These are phyloP conservation scores for Zosterops lateralis DNA, from an alignment of 2,113 vertebrate species.

Conservation along the genomic window DNA sequence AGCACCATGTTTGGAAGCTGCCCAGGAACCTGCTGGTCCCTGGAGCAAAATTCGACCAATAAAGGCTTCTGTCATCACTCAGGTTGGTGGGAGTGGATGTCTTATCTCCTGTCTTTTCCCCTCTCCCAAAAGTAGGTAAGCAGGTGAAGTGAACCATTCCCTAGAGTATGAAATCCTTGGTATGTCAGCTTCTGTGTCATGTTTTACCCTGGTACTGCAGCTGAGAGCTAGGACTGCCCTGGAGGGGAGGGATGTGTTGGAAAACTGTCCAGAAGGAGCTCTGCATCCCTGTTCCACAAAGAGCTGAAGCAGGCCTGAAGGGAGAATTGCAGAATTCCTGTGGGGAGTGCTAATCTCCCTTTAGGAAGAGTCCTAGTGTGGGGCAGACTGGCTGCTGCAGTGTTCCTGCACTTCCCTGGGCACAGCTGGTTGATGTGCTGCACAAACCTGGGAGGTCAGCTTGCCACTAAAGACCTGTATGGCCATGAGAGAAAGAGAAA, in stretches of 20 bases:
- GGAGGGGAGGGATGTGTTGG: not conserved
- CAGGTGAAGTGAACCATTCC: not conserved
- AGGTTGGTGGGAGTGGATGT: constrained; percentile 75
- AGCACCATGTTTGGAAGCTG: constrained; percentile 83
- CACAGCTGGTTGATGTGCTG: not conserved
- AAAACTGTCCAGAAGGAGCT: not conserved
- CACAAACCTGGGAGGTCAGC: not conserved
- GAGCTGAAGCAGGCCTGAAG: not conserved
- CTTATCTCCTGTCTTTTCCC: not conserved
- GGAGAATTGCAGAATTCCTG: not conserved
- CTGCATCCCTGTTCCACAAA: not conserved
- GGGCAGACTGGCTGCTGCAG: not conserved
- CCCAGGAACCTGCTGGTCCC: constrained; percentile 87
- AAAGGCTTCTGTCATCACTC: constrained; percentile 97
- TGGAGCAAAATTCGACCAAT: constrained; percentile 97
- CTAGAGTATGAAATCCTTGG: not conserved
- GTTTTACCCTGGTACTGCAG: not conserved
- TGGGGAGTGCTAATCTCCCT: not conserved
- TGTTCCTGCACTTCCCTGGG: not conserved
- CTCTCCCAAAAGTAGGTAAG: not conserved
- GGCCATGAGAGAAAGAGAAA: not conserved
- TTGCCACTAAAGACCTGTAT: not conserved
- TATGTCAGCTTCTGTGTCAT: not conserved
- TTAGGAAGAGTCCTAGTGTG: not conserved
- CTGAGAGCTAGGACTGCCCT: not conserved